Percentiles rank a stretch among this genome's conserved stretches.
phyloP scores from a whole-genome alignment of 1,140 invertebrate genomes.

The Manduca sexta region DNA sequence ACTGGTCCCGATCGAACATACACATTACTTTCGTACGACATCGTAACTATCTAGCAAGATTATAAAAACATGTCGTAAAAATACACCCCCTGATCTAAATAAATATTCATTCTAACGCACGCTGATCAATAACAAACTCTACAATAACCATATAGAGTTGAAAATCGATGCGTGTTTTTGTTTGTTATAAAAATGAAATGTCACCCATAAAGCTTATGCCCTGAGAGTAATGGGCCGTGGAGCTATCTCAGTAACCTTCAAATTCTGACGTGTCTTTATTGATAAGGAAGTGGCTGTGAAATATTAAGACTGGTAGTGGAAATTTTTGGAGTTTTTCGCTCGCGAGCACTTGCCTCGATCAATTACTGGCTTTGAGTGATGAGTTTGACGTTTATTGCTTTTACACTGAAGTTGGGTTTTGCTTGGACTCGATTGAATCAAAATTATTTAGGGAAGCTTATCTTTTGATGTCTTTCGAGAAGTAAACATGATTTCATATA shows the following conservation, averaged over 20 bases:
- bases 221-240: slow-evolving; percentile 3
- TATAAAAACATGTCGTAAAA: slow-evolving; percentile 22
- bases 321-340: no score
- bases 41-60: slow-evolving; percentile 16
- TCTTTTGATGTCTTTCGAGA: no score
- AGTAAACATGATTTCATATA: no score
- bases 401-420: no score
- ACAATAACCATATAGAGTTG: background rate
- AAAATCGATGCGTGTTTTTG: background rate
- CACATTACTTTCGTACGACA: slow-evolving; percentile 4
- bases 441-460: no score
- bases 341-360: no score
- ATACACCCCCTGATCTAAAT: slow-evolving; percentile 13
- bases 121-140: background rate
- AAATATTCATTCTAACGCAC: slow-evolving; percentile 13
- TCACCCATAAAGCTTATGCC: slow-evolving; percentile 3
- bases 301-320: background rate
- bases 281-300: slow-evolving; percentile 4
- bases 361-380: no score
- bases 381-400: no score
- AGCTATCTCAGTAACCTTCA: background rate
- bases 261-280: slow-evolving; percentile 5
- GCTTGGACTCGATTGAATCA: no score
- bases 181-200: slow-evolving; percentile 1
- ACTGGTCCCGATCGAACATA: no score